Conservation (phyloP, 2,113 vertebrate genomes). For the Orthonyx spaldingii region DNA sequence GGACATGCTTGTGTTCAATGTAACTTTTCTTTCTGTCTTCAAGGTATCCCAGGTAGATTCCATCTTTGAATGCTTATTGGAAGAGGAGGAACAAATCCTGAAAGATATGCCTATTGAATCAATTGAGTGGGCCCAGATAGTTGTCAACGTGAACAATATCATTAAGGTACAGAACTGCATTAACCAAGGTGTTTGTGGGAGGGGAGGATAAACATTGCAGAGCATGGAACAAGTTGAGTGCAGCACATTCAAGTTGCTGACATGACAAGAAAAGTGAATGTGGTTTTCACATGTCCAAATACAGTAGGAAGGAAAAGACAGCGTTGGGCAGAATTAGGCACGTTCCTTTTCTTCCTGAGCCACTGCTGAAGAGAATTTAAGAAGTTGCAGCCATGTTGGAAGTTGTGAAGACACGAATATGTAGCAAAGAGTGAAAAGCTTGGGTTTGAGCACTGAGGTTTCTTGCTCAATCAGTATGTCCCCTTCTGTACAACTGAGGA, state of each 20-base stretch:
- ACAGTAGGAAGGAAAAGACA: background rate
- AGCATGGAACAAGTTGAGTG: background rate
- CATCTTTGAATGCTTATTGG: constrained; percentile 88
- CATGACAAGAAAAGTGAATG: background rate
- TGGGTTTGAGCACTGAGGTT: background rate
- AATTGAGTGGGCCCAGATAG: constrained; percentile 84
- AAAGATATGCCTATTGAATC: constrained; percentile 78
- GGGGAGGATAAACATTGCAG: background rate
- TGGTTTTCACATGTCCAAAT: background rate
- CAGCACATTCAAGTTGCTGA: background rate
- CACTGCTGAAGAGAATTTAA: background rate
- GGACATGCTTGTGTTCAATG: background rate
- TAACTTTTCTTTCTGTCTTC: background rate
- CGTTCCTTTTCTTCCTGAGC: background rate
- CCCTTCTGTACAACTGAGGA: background rate
- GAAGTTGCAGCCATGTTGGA: background rate
- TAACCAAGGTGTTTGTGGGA: background rate
- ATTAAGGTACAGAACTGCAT: constrained; percentile 80
- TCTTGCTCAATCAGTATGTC: background rate
- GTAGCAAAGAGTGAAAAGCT: background rate
- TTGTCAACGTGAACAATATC: constrained; percentile 83
- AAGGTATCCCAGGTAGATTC: constrained; percentile 93
- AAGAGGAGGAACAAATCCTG: constrained; percentile 86
- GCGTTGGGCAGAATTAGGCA: background rate
- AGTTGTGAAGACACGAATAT: background rate